A percentile compares a stretch with the other conserved stretches of the same genome.
These are phyloP conservation scores for Luscinia luscinia DNA, from an alignment of 2,797 vertebrate species.

Conservation along the genomic window DNA sequence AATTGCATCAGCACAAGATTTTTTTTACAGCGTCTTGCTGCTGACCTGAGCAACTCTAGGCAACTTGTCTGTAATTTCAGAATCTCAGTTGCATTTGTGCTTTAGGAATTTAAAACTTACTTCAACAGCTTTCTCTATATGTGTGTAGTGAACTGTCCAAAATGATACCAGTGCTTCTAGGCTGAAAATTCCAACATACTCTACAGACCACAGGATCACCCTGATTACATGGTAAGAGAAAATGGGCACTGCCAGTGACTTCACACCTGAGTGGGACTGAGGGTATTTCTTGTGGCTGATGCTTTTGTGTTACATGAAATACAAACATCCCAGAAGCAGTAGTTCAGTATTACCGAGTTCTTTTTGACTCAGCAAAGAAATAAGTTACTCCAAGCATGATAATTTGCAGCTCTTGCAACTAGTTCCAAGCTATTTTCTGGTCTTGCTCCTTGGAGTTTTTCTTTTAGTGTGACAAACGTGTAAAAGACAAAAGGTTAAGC, in stretches of 20 bases:
- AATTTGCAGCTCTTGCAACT: neutral
- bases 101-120: neutral
- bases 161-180: neutral
- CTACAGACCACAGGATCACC: neutral
- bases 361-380: neutral
- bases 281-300: neutral
- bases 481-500: neutral
- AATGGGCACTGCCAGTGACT: neutral
- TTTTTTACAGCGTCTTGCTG: neutral
- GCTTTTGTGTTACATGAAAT: neutral
- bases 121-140: neutral
- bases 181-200: neutral
- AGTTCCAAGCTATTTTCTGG: neutral
- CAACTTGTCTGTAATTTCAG: neutral
- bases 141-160: neutral
- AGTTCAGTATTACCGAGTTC: neutral
- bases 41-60: neutral
- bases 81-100: neutral
- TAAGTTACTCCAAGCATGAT: neutral
- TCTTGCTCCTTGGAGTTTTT: neutral
- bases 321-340: neutral
- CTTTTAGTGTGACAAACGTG: constrained; percentile 9
- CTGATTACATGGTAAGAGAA: neutral
- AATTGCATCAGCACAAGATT: neutral
- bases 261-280: neutral